A percentile compares a stretch with the other conserved stretches of the same genome.
These are phyloP conservation scores for Drosophila busckii DNA, from an alignment of 1,140 invertebrate genomes.

Conservation along the genomic window DNA sequence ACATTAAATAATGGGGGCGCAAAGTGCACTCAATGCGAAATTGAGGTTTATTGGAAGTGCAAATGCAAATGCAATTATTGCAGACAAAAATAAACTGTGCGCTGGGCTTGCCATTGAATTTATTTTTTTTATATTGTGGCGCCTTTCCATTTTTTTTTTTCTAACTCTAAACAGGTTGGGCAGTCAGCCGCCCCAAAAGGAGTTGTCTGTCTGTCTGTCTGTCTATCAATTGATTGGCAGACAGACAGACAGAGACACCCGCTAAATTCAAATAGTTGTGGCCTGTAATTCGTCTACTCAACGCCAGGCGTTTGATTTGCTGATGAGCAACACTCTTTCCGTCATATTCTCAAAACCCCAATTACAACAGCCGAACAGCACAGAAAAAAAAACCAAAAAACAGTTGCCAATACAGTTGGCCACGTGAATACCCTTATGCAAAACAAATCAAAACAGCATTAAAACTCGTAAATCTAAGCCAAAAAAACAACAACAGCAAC, in stretches of 20 bases:
- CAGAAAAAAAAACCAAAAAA: slow-evolving; percentile 70
- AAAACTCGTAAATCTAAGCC: slow-evolving; percentile 72
- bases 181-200: too few species aligned
- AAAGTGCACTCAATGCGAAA: slow-evolving; percentile 4
- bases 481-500: slow-evolving; percentile 35
- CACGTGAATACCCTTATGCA: slow-evolving; percentile 76
- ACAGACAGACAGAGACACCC: slow-evolving; percentile 2
- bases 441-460: slow-evolving; percentile 76
- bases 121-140: too few species aligned
- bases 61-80: not conserved
- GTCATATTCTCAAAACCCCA: slow-evolving; percentile 75
- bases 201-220: too few species aligned
- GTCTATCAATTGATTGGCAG: too few species aligned
- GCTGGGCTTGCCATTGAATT: too few species aligned
- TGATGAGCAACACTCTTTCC: slow-evolving; percentile 75
- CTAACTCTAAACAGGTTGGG: too few species aligned
- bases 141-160: too few species aligned
- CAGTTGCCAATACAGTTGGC: slow-evolving; percentile 45
- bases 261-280: slow-evolving; percentile 32
- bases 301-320: slow-evolving; percentile 71
- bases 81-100: too few species aligned
- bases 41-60: slow-evolving; percentile 16
- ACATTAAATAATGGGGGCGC: slow-evolving; percentile 15
- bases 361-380: slow-evolving; percentile 56
- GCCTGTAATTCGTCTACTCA: slow-evolving; percentile 70